Base-by-base conservation (phyloP, 2,797 vertebrate genomes). In the Acropternis orthonyx region DNA sequence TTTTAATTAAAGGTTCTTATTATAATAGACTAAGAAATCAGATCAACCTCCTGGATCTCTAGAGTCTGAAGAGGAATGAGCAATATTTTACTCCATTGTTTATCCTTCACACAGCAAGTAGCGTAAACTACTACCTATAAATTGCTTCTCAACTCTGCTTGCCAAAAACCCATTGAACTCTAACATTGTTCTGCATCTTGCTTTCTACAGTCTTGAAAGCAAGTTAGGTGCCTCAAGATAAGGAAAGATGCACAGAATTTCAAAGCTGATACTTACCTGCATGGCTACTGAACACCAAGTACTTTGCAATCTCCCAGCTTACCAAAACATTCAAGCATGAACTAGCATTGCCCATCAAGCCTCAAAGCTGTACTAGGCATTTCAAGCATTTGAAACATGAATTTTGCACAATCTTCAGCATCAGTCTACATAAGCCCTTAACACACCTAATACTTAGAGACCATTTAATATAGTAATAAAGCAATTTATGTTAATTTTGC, bases 301-400 rank as follows among this genome's bases (percentile, higher is more conserved):
- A 55, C 12, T 93, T 71, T 37, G 14, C 20, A 68, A 48, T 54
- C 56, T 81, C 12, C 14, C 37, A 63, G 30, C 27, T 79, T 58
- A 79, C 36, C 9, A 37, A 68, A 75, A 81, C 6, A 46, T 46
- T 90, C 6, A 65, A 52, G 51, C 28, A 34, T 27, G n/a, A 91
- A 27, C 43, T 41, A 74, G 44, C 56, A 78, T 15, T 56, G 39
- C 21, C 26, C 14, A 41, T 41, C 56, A 65, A 48, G 10, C 20
- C 32, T 56, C 61, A 72, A 66, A 21, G 7, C n/a, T 69, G 13
- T 39, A 62, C 36, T 65, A 3, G 10, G 22, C 15, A 77, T 28
- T 37, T 84, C 30, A 54, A 76, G 19, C 3, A 19, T 26, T 37
- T 0, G 0, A 28, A 85, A 56, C 21, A 51, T 51, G 49, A 24